Conservation (phyloP, 2,888 invertebrate species). For the Brachypterus glaber region DNA sequence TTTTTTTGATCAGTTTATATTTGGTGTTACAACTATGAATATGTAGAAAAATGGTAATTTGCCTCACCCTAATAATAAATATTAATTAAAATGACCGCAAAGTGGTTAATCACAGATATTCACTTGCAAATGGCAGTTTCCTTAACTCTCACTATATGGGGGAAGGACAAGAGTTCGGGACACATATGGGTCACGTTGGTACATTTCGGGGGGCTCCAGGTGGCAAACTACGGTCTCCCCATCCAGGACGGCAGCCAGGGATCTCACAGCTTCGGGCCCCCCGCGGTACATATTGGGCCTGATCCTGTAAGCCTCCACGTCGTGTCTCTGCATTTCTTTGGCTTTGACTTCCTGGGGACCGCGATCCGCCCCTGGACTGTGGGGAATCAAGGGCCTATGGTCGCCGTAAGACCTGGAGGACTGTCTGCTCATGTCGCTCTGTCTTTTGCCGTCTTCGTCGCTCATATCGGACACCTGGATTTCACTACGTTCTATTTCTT, state of each 20-base stretch:
- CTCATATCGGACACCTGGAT: conserved; percentile 68
- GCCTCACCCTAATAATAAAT: too few species aligned
- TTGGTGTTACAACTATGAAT: too few species aligned
- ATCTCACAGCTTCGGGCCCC: conserved; percentile 44
- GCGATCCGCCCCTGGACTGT: conserved; percentile 58
- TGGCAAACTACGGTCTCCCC: conserved; percentile 82
- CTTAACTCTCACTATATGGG: conserved; percentile 55
- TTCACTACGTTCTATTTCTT: conserved; percentile 66
- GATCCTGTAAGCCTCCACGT: conserved; percentile 9
- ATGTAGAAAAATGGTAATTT: too few species aligned
- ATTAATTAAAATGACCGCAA: conserved; percentile 31
- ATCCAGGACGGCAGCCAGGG: conserved; percentile 69
- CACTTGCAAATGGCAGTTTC: conserved; percentile 41
- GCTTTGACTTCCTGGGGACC: conserved; percentile 35
- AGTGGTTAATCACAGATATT: conserved; percentile 43
- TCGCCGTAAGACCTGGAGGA: conserved; percentile 71
- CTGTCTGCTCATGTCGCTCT: conserved; percentile 61
- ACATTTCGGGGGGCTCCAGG: conserved; percentile 58
- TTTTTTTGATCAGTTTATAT: too few species aligned
- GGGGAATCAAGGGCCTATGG: conserved; percentile 70
- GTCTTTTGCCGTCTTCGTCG: conserved; percentile 66
- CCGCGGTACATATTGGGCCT: conserved; percentile 47
- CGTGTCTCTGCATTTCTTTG: conserved; percentile 37
- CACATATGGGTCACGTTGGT: conserved; percentile 41
- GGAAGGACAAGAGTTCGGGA: conserved; percentile 48